A percentile compares a stretch with the other conserved stretches of the same genome.
phyloP scores from a whole-genome alignment of 2,113 vertebrate species.

The Aix galericulata region DNA sequence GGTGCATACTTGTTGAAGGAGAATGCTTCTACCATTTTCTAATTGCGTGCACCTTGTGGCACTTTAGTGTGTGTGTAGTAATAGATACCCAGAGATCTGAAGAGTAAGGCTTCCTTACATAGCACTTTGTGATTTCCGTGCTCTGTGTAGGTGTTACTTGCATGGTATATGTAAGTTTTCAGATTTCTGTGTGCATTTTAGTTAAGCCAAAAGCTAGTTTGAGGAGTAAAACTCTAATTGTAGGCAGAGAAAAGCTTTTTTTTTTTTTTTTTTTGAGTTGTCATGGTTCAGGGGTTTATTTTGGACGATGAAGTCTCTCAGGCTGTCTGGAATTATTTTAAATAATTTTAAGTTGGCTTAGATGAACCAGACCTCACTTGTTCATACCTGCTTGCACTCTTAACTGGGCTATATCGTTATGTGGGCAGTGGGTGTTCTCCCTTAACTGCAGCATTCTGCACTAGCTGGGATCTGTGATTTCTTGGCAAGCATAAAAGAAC shows the following conservation, averaged over 20 bases:
- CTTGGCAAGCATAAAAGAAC: not conserved
- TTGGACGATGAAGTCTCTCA: not conserved
- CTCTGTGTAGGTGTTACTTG: not conserved
- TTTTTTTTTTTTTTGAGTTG: not conserved
- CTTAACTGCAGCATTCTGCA: not conserved
- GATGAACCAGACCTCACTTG: not conserved
- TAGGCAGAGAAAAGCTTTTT: not conserved
- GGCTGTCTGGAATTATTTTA: not conserved
- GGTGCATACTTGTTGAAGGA: not conserved
- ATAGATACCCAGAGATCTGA: not conserved
- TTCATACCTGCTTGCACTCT: not conserved
- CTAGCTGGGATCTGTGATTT: not conserved
- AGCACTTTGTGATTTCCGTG: not conserved
- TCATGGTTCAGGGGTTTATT: not conserved
- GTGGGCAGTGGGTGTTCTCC: not conserved
- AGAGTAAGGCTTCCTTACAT: not conserved
- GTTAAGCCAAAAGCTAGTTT: not conserved
- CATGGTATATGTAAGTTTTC: not conserved
- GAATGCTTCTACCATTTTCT: not conserved
- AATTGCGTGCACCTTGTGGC: not conserved
- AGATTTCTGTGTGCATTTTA: not conserved
- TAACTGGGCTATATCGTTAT: not conserved
- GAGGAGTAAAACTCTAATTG: not conserved
- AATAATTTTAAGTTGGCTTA: not conserved
- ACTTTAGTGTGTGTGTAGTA: not conserved